Percentiles rank a stretch among this genome's conserved stretches.
These are phyloP conservation scores for Danio choprae DNA, from an alignment of 2,797 vertebrate species.

Conservation along the genomic window DNA sequence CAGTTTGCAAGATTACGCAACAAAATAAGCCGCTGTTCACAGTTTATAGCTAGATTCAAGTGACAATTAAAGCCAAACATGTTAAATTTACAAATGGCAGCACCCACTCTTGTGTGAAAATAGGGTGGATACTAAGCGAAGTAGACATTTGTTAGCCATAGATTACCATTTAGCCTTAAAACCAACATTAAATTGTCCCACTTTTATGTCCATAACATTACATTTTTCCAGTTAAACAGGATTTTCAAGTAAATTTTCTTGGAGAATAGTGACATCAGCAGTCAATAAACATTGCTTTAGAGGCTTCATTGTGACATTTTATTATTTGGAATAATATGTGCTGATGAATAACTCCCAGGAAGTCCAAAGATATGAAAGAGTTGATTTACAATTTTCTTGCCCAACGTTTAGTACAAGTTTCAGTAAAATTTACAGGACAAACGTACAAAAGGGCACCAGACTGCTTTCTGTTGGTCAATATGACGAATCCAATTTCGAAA, in stretches of 20 bases:
- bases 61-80: no score
- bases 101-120: no score
- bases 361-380: not conserved
- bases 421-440: not conserved
- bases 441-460: not conserved
- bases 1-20: no score
- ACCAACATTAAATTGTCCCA: not conserved
- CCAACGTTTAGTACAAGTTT: not conserved
- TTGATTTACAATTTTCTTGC: no score
- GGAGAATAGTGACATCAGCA: not conserved
- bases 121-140: no score
- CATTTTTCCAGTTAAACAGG: not conserved
- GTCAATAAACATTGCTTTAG: not conserved
- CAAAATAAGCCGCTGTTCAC: no score
- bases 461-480: not conserved
- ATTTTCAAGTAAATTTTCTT: not conserved
- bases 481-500: not conserved
- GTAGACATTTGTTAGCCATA: not conserved
- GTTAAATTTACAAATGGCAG: no score
- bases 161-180: not conserved
- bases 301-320: not conserved
- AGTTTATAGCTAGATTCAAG: no score
- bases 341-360: not conserved
- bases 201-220: not conserved
- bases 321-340: not conserved